A percentile compares a stretch with the other conserved stretches of the same genome.
These are phyloP conservation scores for Sphenopsis melanotis DNA, from an alignment of 2,797 vertebrate species.

Conservation along the genomic window DNA sequence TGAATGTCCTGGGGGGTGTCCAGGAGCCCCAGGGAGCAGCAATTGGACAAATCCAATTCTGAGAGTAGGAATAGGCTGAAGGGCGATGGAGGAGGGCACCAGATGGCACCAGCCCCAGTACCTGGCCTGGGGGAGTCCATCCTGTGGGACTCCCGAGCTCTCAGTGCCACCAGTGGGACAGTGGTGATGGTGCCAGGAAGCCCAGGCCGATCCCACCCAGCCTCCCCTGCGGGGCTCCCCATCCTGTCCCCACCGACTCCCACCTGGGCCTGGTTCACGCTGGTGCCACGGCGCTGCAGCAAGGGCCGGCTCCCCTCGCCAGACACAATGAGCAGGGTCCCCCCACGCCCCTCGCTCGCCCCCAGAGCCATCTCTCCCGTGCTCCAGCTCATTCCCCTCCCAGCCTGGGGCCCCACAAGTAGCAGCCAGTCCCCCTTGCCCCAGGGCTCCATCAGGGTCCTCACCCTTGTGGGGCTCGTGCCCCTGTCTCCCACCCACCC, in stretches of 20 bases:
- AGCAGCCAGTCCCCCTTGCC: background rate
- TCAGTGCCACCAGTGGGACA: background rate
- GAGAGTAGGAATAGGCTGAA: fast-evolving
- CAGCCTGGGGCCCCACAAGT: background rate
- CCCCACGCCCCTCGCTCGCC: fast-evolving
- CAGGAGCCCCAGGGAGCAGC: background rate
- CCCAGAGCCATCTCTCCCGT: background rate
- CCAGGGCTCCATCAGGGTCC: background rate
- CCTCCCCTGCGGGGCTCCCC: too few species aligned
- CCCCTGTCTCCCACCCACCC: background rate
- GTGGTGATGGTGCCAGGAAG: fast-evolving
- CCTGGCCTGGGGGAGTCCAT: background rate
- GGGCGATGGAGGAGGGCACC: fast-evolving
- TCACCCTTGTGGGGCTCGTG: fast-evolving
- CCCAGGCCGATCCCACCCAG: background rate
- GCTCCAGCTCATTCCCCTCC: background rate
- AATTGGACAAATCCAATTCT: background rate
- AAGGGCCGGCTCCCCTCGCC: too few species aligned
- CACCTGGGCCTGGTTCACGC: background rate
- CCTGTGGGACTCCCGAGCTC: fast-evolving
- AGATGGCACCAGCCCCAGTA: fast-evolving
- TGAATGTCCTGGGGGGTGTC: too few species aligned
- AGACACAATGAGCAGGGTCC: background rate
- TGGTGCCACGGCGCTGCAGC: background rate
- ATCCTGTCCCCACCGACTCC: background rate